Evolutionary conservation across 2,797 vertebrate genomes (phyloP), one percentile per base, ranked within the genome.

Genomic region (Poecilia wingei): DNA sequence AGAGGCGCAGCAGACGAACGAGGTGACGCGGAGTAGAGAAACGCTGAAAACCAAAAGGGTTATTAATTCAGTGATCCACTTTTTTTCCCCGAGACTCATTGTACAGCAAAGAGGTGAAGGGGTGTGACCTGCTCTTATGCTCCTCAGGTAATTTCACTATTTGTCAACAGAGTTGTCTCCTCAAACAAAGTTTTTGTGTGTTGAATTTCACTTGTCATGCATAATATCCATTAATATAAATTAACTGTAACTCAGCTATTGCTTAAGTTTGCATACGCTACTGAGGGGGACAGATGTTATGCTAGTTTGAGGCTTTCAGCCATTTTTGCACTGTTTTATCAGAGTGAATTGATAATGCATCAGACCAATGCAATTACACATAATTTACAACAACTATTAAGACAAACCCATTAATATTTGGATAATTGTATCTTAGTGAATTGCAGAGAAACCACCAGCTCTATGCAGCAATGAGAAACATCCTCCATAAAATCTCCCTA

Each of bases 1-100:
- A 79, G 76, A 16, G 75, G 69, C 79, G n/a, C 10, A 5, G 79
- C 33, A 57, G 82, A 91, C 79, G 85, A 86, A 87, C 82, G 84
- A 82, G 79, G 75, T 12, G 72, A 77, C 79, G 57, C 46, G 12
- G 84, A 75, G 59, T 31, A 14, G 76, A 71, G 43, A 80, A 41
- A 81, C 49, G 49, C 46, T 20, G 46, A 16, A 73, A 66, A 78
- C 83, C 64, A 84, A 87, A 86, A 76, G 0, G 79, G 85, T 82
- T 79, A 79, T 72, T 86, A 77, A 77, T 74, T 61, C 74, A 74
- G 75, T 55, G 79, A 89, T 81, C 51, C 64, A 43, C n/a, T 25
- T 75, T 78, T 31, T 84, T 84, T 89, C 64, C 87, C 70, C 72
- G 76, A 85, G 81, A 83, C 28, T 79, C 78, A 89, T 87, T 10